Conservation (phyloP, 2,113 vertebrate species). For the Opisthocomus hoazin region DNA sequence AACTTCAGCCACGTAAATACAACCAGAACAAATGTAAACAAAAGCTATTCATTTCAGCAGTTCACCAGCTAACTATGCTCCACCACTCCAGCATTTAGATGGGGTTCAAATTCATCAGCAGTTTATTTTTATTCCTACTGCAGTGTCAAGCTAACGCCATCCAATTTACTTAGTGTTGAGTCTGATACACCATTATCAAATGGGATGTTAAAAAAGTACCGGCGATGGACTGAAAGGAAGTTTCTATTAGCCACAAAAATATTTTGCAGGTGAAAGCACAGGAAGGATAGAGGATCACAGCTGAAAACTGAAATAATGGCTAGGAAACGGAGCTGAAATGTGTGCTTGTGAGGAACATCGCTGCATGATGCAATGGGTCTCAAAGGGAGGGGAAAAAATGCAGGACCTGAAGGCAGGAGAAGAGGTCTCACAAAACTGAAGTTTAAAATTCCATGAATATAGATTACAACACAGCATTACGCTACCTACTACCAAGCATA, state of each 20-base stretch:
- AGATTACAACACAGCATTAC: background rate
- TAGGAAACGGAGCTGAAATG: background rate
- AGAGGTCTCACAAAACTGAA: background rate
- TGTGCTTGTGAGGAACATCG: background rate
- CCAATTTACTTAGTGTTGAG: background rate
- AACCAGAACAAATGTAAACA: background rate
- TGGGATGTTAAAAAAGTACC: fast-evolving
- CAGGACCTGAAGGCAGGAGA: background rate
- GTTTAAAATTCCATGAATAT: background rate
- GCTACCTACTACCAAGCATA: background rate
- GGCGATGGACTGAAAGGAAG: background rate
- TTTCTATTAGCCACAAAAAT: background rate
- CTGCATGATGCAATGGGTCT: fast-evolving
- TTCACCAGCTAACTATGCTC: background rate
- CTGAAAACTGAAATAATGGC: background rate
- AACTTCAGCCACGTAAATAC: background rate
- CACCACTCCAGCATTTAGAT: background rate
- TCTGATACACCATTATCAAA: fast-evolving
- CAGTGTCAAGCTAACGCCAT: background rate
- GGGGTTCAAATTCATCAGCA: background rate
- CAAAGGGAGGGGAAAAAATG: background rate
- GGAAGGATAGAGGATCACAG: background rate
- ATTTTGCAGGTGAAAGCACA: background rate
- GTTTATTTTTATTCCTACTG: background rate
- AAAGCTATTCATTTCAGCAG: background rate